Conservation (phyloP, 1,140 invertebrate genomes). For the Trichonephila clavata region DNA sequence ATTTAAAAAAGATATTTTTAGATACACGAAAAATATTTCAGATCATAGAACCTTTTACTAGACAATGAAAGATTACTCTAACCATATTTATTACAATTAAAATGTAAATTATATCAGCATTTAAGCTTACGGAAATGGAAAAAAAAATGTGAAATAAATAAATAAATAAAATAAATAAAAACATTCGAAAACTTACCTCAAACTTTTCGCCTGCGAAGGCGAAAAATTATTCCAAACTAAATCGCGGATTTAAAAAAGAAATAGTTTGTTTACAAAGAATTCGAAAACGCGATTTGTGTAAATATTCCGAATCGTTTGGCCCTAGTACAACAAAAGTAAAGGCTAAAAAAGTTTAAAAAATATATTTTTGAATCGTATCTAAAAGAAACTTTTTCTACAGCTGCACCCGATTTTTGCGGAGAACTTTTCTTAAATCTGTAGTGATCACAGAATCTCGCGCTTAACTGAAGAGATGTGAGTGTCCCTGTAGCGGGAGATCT, state of each 20-base stretch:
- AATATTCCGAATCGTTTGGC: constrained; percentile 2
- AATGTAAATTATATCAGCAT: background rate
- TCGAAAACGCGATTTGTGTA: background rate
- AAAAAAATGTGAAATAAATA: background rate
- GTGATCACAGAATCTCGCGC: background rate
- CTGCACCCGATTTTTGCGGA: background rate
- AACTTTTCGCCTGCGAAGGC: background rate
- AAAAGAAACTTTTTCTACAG: background rate
- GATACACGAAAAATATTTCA: no score
- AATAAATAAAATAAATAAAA: background rate
- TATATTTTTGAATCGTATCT: background rate
- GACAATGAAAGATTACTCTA: no score
- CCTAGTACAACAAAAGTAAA: background rate
- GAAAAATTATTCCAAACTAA: background rate
- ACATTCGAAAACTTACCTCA: background rate
- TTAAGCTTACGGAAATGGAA: background rate
- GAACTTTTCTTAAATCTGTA: background rate
- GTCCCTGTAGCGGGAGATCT: background rate
- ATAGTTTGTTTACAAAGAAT: background rate
- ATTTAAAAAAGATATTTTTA: no score
- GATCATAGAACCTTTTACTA: no score
- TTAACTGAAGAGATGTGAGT: background rate
- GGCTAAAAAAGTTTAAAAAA: background rate
- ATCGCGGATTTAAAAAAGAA: background rate
- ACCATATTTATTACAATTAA: background rate